Conservation (phyloP, 2,113 vertebrate species). For the Sinocyclocheilus grahami region DNA sequence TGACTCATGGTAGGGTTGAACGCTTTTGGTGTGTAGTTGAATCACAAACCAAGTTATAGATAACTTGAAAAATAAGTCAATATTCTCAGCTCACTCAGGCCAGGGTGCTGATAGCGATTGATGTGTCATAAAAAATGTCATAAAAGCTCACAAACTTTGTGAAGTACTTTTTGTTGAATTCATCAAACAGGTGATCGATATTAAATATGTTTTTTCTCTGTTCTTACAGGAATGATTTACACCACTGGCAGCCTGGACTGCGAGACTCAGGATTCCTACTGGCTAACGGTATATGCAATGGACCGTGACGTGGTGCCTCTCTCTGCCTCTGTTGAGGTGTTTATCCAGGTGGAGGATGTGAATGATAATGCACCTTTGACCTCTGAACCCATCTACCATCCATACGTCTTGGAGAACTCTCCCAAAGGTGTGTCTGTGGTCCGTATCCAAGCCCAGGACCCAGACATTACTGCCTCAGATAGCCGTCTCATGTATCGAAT, state of each 20-base stretch:
- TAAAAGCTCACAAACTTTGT: background rate
- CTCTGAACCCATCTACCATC: slow-evolving; percentile 94
- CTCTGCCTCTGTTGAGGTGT: slow-evolving; percentile 89
- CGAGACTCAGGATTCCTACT: slow-evolving; percentile 90
- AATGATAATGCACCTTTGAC: slow-evolving; percentile 96
- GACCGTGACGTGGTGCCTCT: slow-evolving; percentile 86
- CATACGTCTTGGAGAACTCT: slow-evolving; percentile 90
- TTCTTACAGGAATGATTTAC: slow-evolving; percentile 85
- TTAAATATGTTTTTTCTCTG: slow-evolving; percentile 49
- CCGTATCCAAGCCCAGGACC: slow-evolving; percentile 91
- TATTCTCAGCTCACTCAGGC: slow-evolving; percentile 6
- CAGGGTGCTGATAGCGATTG: slow-evolving; percentile 5
- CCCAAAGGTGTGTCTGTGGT: slow-evolving; percentile 93
- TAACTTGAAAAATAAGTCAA: slow-evolving; percentile 39
- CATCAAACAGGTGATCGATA: slow-evolving; percentile 3
- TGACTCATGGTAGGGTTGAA: slow-evolving; percentile 7
- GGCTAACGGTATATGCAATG: slow-evolving; percentile 89
- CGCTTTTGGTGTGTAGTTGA: slow-evolving; percentile 2
- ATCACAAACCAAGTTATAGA: slow-evolving; percentile 19
- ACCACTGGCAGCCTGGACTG: slow-evolving; percentile 92
- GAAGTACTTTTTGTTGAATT: slow-evolving; percentile 10
- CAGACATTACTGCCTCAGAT: slow-evolving; percentile 81
- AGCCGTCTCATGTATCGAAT: slow-evolving; percentile 90
- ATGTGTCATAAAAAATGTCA: slow-evolving; percentile 21
- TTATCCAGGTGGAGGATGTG: slow-evolving; percentile 92